Evolutionary conservation across 2,888 invertebrate species (phyloP).

Genomic region (Eurytoma adleriae): DNA sequence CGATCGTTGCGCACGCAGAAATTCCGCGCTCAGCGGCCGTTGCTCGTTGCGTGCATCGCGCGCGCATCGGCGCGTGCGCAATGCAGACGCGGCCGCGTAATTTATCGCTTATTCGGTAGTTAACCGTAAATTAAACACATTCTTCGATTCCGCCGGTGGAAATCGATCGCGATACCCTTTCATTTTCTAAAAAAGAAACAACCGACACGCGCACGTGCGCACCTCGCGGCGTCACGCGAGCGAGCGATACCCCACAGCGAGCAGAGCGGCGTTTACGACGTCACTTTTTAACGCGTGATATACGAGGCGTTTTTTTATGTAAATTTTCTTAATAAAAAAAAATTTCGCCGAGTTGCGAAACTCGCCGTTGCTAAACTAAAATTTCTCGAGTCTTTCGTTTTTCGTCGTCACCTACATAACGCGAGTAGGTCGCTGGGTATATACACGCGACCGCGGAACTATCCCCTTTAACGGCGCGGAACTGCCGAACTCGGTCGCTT

Average conservation of each 20-base stretch:
- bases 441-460: neutral
- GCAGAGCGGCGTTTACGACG: constrained; percentile 32
- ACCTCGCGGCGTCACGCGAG: constrained; percentile 24
- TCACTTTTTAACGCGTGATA: constrained; percentile 33
- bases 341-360: constrained; percentile 21
- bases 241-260: constrained; percentile 2
- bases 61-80: too few species aligned
- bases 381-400: constrained; percentile 30
- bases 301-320: constrained; percentile 39
- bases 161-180: neutral
- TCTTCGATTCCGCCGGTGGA: neutral
- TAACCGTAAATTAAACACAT: neutral
- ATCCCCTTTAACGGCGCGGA: too few species aligned
- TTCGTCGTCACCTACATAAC: neutral
- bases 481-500: too few species aligned
- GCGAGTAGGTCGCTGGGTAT: neutral
- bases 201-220: neutral
- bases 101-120: constrained; percentile 27
- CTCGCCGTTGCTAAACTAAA: neutral
- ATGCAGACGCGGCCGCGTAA: too few species aligned
- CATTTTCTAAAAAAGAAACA: too few species aligned
- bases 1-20: too few species aligned
- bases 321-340: constrained; percentile 34
- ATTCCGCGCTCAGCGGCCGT: too few species aligned
- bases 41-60: too few species aligned